Conservation (phyloP, 2,797 vertebrate species). For the Pteropus rufus region DNA sequence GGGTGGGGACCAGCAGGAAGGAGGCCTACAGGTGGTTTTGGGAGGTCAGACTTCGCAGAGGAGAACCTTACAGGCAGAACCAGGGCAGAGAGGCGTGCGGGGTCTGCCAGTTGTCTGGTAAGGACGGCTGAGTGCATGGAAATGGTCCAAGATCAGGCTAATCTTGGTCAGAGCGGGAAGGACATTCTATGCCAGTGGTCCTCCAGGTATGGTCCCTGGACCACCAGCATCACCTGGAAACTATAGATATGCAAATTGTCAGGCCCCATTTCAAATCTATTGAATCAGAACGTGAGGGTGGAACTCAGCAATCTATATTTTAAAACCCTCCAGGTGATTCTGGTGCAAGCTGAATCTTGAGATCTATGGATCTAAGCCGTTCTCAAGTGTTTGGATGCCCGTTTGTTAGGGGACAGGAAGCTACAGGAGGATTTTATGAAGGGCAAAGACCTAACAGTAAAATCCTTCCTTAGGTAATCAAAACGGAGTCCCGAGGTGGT, state of each 20-base stretch:
- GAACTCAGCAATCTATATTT: background rate
- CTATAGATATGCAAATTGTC: background rate
- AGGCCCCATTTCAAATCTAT: background rate
- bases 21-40: background rate
- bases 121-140: background rate
- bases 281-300: background rate
- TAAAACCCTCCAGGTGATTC: background rate
- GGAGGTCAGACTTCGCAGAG: background rate
- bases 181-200: fast-evolving
- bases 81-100: background rate
- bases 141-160: no score
- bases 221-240: background rate
- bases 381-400: background rate
- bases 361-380: no score
- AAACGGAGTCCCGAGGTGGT: background rate
- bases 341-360: background rate
- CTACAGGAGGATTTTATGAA: background rate
- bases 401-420: background rate
- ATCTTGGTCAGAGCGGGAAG: background rate
- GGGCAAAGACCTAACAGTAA: background rate
- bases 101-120: background rate
- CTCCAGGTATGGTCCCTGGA: fast-evolving
- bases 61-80: background rate
- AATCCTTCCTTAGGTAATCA: background rate
- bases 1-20: no score